phyloP scores from a whole-genome alignment of 1,140 invertebrate species.

The Brachionus rotundiformis region DNA sequence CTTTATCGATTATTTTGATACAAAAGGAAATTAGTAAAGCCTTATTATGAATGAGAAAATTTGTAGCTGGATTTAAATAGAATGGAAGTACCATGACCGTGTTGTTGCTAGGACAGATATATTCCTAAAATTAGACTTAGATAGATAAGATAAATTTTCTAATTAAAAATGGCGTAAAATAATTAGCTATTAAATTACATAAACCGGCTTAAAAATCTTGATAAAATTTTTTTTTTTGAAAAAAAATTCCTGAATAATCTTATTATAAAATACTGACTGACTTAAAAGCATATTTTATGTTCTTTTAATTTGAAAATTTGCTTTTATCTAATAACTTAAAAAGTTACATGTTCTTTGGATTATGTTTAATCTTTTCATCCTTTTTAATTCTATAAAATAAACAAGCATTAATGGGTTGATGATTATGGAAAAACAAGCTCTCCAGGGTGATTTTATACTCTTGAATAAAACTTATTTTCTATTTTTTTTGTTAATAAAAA shows the following conservation, averaged over 20 bases:
- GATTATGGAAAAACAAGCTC: neutral
- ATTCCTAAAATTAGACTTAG: neutral
- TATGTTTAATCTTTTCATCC: neutral
- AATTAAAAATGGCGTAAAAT: neutral
- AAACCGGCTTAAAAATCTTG: neutral
- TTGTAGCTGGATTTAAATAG: no score
- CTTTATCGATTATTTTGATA: conserved; percentile 3
- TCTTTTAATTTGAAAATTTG: neutral
- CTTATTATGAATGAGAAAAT: neutral
- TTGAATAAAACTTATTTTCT: no score
- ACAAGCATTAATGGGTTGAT: neutral
- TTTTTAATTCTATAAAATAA: neutral
- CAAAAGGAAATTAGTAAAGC: neutral
- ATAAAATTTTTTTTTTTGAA: neutral
- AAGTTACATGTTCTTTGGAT: neutral
- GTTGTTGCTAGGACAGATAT: neutral
- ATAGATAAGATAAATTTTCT: neutral
- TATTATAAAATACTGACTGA: neutral
- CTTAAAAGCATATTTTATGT: conserved; percentile 11
- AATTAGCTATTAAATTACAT: neutral
- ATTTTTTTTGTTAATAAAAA: no score
- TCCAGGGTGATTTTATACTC: no score
- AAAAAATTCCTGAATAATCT: neutral
- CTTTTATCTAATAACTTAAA: neutral
- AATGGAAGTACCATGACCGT: no score